Conservation (phyloP, 2,888 invertebrate genomes). For the Euphydryas editha region DNA sequence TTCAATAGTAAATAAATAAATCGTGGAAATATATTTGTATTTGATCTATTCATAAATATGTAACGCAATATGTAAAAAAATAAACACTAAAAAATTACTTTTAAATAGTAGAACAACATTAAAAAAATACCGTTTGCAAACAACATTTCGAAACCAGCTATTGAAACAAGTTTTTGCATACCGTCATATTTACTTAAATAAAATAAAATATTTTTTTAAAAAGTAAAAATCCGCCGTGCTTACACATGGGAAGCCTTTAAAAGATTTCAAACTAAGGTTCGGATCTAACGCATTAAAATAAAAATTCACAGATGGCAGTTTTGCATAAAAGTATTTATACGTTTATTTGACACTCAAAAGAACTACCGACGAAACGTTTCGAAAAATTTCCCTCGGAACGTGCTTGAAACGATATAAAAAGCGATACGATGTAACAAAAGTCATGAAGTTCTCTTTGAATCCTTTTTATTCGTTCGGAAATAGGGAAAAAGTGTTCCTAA, state of each 20-base stretch:
- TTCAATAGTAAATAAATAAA: too few species aligned
- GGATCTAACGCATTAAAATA: slow-evolving; percentile 14
- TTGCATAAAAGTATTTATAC: slow-evolving; percentile 25
- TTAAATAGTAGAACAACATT: too few species aligned
- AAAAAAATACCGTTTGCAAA: not conserved
- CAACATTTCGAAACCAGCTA: not conserved
- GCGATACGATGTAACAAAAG: slow-evolving; percentile 74
- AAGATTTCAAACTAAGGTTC: not conserved
- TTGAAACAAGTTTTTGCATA: too few species aligned
- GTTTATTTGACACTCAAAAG: slow-evolving; percentile 31
- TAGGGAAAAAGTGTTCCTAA: slow-evolving; percentile 78
- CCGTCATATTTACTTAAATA: not conserved
- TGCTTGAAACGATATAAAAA: slow-evolving; percentile 53
- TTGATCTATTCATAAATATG: too few species aligned
- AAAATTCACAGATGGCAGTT: slow-evolving; percentile 32
- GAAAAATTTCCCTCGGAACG: slow-evolving; percentile 49
- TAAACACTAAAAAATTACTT: too few species aligned
- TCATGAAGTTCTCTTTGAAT: slow-evolving; percentile 75
- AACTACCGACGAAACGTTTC: slow-evolving; percentile 49
- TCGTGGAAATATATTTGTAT: too few species aligned
- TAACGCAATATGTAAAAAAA: too few species aligned
- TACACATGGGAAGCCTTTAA: not conserved
- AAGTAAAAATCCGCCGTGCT: not conserved
- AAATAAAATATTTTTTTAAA: not conserved
- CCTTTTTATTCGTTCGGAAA: slow-evolving; percentile 78